Base-by-base conservation (phyloP, 2,888 invertebrate species). In the Ceratothoa steindachneri region DNA sequence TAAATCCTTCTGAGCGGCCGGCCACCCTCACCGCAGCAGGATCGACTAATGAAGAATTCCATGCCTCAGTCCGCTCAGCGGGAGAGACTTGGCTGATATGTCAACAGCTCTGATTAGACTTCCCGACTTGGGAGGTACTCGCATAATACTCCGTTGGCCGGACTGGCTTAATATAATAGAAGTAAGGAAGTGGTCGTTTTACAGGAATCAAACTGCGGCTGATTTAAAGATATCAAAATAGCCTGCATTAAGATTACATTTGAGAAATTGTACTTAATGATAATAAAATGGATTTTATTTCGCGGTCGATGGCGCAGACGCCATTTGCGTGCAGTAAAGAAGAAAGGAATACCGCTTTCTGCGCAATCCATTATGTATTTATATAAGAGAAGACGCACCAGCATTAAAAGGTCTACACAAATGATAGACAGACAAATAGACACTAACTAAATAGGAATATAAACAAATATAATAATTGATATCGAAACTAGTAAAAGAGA, bases 31-130 rank as follows among this genome's bases (percentile, higher is more conserved):
- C 41, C 41, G 41, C 5, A 41, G 41, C 41, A 5, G 41, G 41
- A 72, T 67, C 67, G 67, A 27, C 72, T 72, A 72, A 72, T 72
- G 72, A 72, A 72, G 72, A 72, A 72, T 72, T 72, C 72, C 72
- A 30, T 67, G 72, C 72, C 67, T 55, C 67, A 55, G 72, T 72
- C 67, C 30, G 55, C 72, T 67, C 72, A 24, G 67, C 72, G 52
- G 72, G 72, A 55, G 67, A 67, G 53, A 67, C 67, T 27, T 53
- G 67, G 67, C 66, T 72, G 72, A 72, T 72, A 72, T 72, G 72
- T 72, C 72, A 72, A 72, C 72, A 72, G 72, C 31, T 72, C 31
- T 67, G 72, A 72, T 72, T 67, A 72, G 72, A 67, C 67, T 30
- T 30, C 30, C 19, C 71, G 28, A 71, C 71, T 71, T 71, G 71